Evolutionary conservation across 2,888 invertebrate genomes (phyloP), one percentile per base, ranked within the genome.

Genomic region (Cephus sareptanus): DNA sequence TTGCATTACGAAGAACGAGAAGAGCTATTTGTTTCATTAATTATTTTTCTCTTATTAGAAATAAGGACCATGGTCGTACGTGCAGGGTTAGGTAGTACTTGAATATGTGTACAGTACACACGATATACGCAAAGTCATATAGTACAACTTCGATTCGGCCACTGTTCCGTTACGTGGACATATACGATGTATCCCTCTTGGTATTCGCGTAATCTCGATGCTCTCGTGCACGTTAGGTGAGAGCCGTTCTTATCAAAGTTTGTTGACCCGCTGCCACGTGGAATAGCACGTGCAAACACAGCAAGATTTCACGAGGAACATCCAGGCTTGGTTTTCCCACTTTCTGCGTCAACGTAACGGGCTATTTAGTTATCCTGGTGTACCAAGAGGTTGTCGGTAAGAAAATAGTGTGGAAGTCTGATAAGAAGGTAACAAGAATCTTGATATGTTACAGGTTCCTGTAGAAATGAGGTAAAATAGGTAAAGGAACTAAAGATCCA

Each of bases 221-320:
- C 33, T 31, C 31, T 71, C 71, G 12, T 34, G 33, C 9, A 33
- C 71, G 31, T 71, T 34, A 71, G 71, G 12, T 71, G 31, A 71
- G 71, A 23, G 76, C 68, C 35, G 40, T 79, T 76, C 75, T 69
- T 75, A 73, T 71, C 80, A 74, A 80, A 79, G 81, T 79, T 79
- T 77, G 80, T 83, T 79, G 83, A 83, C 73, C 85, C 84, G 73
- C 83, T 83, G 23, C 84, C 84, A 83, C 76, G 85, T 87, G 75
- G 83, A 85, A 69, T 84, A 85, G 79, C 84, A 87, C 79, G 87
- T 87, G 79, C 83, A 83, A 70, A 81, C 80, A 30, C 34, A 15
- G 68, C 35, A 70, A 76, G 76, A 79, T 80, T 81, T 79, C 77
- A 79, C 77, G 77, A 56, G 56, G 23, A 73, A 56, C 73, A 70